These are phyloP conservation scores for Eulemur albifrons DNA, from an alignment of 2,797 vertebrate species.

Conservation along the genomic window DNA sequence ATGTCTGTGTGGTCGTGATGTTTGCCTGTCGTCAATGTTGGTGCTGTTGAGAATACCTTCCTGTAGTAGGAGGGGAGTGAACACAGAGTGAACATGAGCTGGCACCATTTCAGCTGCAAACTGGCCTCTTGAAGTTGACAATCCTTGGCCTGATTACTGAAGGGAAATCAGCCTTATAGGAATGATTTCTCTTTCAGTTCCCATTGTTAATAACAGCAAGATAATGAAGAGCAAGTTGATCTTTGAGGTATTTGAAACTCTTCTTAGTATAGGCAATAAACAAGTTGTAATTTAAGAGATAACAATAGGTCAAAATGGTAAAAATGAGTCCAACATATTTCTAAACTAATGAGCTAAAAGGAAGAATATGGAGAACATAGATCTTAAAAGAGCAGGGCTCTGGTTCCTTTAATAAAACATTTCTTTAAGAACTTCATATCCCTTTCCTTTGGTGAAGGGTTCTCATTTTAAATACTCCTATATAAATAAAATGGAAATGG, in stretches of 20 bases:
- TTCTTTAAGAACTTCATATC: slow-evolving; percentile 56
- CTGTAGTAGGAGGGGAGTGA: neutral
- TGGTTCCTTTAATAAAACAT: slow-evolving; percentile 60
- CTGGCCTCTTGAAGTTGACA: neutral
- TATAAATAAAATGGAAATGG: slow-evolving; percentile 71
- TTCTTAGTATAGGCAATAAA: slow-evolving; percentile 55
- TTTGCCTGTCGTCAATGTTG: neutral
- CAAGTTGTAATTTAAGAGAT: slow-evolving; percentile 73
- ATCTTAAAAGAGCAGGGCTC: neutral
- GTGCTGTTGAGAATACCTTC: neutral
- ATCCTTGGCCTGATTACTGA: neutral
- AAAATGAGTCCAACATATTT: slow-evolving; percentile 71
- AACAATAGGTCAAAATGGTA: slow-evolving; percentile 62
- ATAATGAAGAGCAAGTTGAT: neutral
- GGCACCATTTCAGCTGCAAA: neutral
- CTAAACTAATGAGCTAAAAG: slow-evolving; percentile 52
- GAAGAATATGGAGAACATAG: slow-evolving; percentile 23
- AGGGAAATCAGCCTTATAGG: neutral
- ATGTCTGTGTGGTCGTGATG: neutral
- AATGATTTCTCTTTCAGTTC: neutral
- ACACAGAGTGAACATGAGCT: neutral
- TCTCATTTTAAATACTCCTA: slow-evolving; percentile 61
- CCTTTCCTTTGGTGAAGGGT: slow-evolving; percentile 12
- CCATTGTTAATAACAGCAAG: neutral
- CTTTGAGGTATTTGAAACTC: neutral